Conservation (phyloP, 1,140 invertebrate genomes). For the Leguminivora glycinivorella region DNA sequence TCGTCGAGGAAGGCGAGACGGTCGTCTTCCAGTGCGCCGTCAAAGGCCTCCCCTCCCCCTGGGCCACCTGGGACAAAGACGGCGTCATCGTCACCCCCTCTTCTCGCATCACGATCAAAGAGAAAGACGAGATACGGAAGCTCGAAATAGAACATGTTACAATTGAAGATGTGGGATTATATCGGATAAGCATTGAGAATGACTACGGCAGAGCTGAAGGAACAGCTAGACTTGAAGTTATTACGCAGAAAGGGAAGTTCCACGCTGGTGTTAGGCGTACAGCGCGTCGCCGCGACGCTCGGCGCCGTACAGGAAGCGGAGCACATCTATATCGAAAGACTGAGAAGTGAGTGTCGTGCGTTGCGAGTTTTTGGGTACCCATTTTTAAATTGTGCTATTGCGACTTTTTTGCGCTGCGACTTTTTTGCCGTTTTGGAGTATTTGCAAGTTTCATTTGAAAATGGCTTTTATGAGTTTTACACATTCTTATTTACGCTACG, state of each 20-base stretch:
- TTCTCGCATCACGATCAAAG: slow-evolving; percentile 84
- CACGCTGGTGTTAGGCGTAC: slow-evolving; percentile 57
- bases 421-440: slow-evolving; percentile 9
- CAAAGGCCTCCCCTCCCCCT: slow-evolving; percentile 86
- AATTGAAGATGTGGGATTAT: slow-evolving; percentile 88
- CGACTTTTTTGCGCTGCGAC: neutral
- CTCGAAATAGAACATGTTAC: slow-evolving; percentile 89
- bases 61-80: slow-evolving; percentile 91
- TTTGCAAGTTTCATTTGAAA: neutral
- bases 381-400: slow-evolving; percentile 33
- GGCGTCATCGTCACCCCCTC: slow-evolving; percentile 82
- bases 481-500: no score
- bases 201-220: slow-evolving; percentile 90
- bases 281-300: slow-evolving; percentile 58
- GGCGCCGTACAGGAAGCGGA: slow-evolving; percentile 47
- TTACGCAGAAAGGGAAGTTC: slow-evolving; percentile 75
- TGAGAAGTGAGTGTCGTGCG: slow-evolving; percentile 40
- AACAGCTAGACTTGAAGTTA: slow-evolving; percentile 88
- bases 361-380: slow-evolving; percentile 57
- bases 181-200: slow-evolving; percentile 89
- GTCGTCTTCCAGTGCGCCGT: slow-evolving; percentile 88
- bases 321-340: slow-evolving; percentile 62
- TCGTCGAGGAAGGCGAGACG: slow-evolving; percentile 88
- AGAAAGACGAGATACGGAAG: slow-evolving; percentile 88
- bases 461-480: no score